Percentiles rank a stretch among this genome's conserved stretches.
These are phyloP conservation scores for Pyrrhia umbra DNA, from an alignment of 2,888 invertebrate genomes.

Conservation along the genomic window DNA sequence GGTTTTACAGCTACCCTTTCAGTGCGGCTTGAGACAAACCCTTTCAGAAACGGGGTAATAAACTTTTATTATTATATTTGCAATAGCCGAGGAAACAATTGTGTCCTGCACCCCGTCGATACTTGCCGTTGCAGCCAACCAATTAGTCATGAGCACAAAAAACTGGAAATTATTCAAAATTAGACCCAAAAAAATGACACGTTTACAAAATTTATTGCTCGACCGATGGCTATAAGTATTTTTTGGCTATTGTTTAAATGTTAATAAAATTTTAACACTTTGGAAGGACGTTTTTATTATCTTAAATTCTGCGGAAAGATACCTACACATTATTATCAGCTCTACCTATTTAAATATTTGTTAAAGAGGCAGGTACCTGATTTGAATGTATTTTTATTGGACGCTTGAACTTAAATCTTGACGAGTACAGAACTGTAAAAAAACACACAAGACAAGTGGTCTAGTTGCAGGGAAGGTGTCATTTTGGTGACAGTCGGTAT, in stretches of 20 bases:
- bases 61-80: slow-evolving; percentile 90
- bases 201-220: slow-evolving; percentile 82
- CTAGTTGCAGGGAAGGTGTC: slow-evolving; percentile 26
- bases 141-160: slow-evolving; percentile 87
- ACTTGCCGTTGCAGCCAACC: slow-evolving; percentile 73
- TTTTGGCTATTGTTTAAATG: slow-evolving; percentile 81
- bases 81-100: slow-evolving; percentile 83
- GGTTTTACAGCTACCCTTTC: slow-evolving; percentile 86
- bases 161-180: slow-evolving; percentile 78
- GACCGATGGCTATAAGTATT: slow-evolving; percentile 76
- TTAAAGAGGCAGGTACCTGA: slow-evolving; percentile 43
- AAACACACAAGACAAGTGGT: slow-evolving; percentile 39
- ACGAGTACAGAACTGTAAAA: slow-evolving; percentile 7
- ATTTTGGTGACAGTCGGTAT: slow-evolving; percentile 38
- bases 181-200: slow-evolving; percentile 80
- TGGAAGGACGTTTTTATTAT: slow-evolving; percentile 77
- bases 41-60: slow-evolving; percentile 89
- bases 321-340: slow-evolving; percentile 48
- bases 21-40: slow-evolving; percentile 82
- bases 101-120: slow-evolving; percentile 81
- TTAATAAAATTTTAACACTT: slow-evolving; percentile 86
- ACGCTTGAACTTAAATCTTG: slow-evolving; percentile 13
- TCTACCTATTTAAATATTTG: slow-evolving; percentile 40
- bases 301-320: slow-evolving; percentile 68
- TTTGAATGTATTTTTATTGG: slow-evolving; percentile 19